phyloP scores from a whole-genome alignment of 2,113 vertebrate genomes.

The Brachyhypopomus occidentalis region DNA sequence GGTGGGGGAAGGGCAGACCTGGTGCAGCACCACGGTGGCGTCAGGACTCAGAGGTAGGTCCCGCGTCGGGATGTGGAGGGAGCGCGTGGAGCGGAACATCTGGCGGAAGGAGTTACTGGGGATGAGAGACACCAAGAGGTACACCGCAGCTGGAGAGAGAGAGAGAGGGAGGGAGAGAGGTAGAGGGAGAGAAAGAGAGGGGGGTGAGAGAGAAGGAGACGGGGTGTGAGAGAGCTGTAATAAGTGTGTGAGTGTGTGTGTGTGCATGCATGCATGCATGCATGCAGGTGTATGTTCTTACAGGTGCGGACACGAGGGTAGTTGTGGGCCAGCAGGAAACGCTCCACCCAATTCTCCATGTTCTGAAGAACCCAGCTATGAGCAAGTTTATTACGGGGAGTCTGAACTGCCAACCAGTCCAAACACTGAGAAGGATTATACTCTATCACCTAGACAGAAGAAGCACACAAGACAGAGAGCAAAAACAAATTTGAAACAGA shows the following conservation, averaged over 20 bases:
- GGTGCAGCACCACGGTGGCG: slow-evolving; percentile 96
- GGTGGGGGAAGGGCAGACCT: slow-evolving; percentile 63
- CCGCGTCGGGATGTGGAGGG: slow-evolving; percentile 93
- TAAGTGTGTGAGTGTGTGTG: not conserved
- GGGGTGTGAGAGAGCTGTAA: not conserved
- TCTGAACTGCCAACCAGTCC: slow-evolving; percentile 98
- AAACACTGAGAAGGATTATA: slow-evolving; percentile 98
- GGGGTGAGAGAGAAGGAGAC: not conserved
- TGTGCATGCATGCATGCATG: too few relatives aligned
- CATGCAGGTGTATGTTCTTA: slow-evolving; percentile 75
- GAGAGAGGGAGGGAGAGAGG: not conserved
- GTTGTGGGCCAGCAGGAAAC: slow-evolving; percentile 97
- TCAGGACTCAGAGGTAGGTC: slow-evolving; percentile 96
- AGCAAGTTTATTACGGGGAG: slow-evolving; percentile 94
- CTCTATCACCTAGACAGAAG: slow-evolving; percentile 87
- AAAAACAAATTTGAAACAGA: too few relatives aligned
- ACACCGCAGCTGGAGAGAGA: slow-evolving; percentile 86
- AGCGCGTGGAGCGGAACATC: slow-evolving; percentile 98
- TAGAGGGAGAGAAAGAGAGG: not conserved
- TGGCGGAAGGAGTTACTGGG: slow-evolving; percentile 99
- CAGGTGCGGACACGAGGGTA: slow-evolving; percentile 98
- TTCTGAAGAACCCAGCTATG: slow-evolving; percentile 99
- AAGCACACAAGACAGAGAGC: not conserved
- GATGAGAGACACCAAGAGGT: slow-evolving; percentile 98
- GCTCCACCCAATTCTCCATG: slow-evolving; percentile 99